A percentile compares a stretch with the other conserved stretches of the same genome.
phyloP scores from a whole-genome alignment of 2,797 vertebrate genomes.

The Eremophila alpestris region DNA sequence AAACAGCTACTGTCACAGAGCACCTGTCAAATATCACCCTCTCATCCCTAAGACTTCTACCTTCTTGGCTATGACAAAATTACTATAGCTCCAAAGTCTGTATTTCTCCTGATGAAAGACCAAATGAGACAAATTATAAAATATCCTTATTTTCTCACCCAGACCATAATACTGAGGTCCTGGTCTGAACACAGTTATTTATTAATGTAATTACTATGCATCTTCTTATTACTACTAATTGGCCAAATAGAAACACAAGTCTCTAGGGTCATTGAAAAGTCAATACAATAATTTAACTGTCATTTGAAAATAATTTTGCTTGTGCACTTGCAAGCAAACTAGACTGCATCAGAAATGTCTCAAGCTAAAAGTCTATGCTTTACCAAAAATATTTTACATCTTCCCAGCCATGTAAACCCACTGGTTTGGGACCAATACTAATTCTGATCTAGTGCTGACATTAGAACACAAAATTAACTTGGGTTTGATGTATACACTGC shows the following conservation, averaged over 20 bases:
- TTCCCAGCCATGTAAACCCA: neutral
- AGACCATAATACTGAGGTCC: constrained; percentile 25
- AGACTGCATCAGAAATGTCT: constrained; percentile 42
- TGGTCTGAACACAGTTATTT: constrained; percentile 53
- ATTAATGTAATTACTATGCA: constrained; percentile 58
- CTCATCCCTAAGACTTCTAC: neutral
- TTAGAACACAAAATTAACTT: constrained; percentile 30
- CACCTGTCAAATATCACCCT: neutral
- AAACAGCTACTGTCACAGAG: constrained; percentile 35
- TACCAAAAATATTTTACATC: constrained; percentile 11
- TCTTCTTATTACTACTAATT: constrained; percentile 58
- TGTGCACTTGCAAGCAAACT: constrained; percentile 38
- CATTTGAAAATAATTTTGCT: constrained; percentile 63
- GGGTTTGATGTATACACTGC: constrained; percentile 23
- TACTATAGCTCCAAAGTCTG: constrained; percentile 15
- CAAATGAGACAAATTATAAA: constrained; percentile 37
- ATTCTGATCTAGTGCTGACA: neutral
- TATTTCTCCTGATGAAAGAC: constrained; percentile 28
- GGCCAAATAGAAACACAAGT: constrained; percentile 62
- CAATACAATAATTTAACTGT: constrained; percentile 57
- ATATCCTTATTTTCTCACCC: constrained; percentile 12
- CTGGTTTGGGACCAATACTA: neutral
- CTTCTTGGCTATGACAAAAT: constrained; percentile 3
- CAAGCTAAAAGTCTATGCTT: constrained; percentile 13
- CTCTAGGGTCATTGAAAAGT: constrained; percentile 59